These are phyloP conservation scores for Anticlea derivata DNA, from an alignment of 2,888 invertebrate species.

Conservation along the genomic window DNA sequence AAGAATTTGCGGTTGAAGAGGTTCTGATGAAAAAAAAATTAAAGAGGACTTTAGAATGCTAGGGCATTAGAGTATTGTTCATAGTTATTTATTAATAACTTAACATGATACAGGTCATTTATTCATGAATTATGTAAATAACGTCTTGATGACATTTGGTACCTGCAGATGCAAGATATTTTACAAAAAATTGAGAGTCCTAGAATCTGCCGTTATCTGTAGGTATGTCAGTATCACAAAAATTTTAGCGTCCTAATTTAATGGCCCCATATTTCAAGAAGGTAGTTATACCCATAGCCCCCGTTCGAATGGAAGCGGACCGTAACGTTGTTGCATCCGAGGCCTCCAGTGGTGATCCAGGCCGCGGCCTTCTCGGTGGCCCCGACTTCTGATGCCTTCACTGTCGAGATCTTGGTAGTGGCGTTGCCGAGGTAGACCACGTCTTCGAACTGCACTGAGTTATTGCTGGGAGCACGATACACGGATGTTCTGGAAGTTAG, in stretches of 20 bases:
- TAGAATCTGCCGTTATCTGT: too few species aligned
- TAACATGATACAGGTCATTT: too few species aligned
- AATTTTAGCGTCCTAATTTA: not conserved
- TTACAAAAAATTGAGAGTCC: too few species aligned
- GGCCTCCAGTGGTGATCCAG: slow-evolving; percentile 50
- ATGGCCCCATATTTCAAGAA: slow-evolving; percentile 60
- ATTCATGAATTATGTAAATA: too few species aligned
- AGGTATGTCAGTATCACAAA: too few species aligned
- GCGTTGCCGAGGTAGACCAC: slow-evolving; percentile 55
- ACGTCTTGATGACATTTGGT: too few species aligned
- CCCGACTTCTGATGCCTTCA: slow-evolving; percentile 60
- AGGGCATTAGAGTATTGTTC: too few species aligned
- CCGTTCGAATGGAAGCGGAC: slow-evolving; percentile 55
- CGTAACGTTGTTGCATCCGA: slow-evolving; percentile 53
- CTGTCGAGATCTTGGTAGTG: slow-evolving; percentile 52
- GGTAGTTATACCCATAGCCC: slow-evolving; percentile 65
- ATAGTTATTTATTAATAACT: too few species aligned
- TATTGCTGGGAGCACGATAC: slow-evolving; percentile 44
- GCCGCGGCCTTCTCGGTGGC: slow-evolving; percentile 56
- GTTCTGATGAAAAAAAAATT: too few species aligned
- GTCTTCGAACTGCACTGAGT: slow-evolving; percentile 62
- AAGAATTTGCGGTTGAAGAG: too few species aligned
- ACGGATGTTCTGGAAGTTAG: slow-evolving; percentile 51
- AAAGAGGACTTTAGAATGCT: too few species aligned
- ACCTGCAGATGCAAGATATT: too few species aligned